Conservation (phyloP, 2,888 invertebrate species). For the Phortica magna region DNA sequence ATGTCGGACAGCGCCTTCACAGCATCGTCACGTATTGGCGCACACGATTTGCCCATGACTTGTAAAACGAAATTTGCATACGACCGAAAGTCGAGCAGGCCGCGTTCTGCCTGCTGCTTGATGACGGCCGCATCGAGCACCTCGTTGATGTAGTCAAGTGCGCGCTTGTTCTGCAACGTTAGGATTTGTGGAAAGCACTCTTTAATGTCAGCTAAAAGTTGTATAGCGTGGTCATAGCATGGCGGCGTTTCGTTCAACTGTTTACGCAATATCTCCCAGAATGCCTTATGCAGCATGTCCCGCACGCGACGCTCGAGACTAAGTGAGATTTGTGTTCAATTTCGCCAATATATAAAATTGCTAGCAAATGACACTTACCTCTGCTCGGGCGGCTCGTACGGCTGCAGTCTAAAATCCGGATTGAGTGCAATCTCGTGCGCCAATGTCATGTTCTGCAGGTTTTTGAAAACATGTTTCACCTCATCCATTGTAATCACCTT, state of each 20-base stretch:
- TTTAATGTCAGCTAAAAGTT: slow-evolving; percentile 93
- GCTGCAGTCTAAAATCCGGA: slow-evolving; percentile 91
- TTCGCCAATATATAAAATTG: too few species aligned
- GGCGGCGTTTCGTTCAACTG: slow-evolving; percentile 92
- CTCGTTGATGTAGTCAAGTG: slow-evolving; percentile 83
- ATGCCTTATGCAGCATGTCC: slow-evolving; percentile 94
- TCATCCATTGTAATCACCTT: slow-evolving; percentile 77
- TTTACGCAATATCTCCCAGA: slow-evolving; percentile 91
- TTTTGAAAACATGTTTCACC: slow-evolving; percentile 75
- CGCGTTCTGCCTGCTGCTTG: slow-evolving; percentile 91
- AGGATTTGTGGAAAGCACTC: slow-evolving; percentile 91
- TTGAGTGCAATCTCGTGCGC: slow-evolving; percentile 98
- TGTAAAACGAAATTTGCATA: slow-evolving; percentile 93
- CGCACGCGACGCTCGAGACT: slow-evolving; percentile 90
- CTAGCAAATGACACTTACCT: slow-evolving; percentile 79
- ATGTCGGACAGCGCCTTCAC: slow-evolving; percentile 87
- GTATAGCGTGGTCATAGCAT: slow-evolving; percentile 89
- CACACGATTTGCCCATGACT: slow-evolving; percentile 93
- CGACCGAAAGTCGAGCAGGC: slow-evolving; percentile 86
- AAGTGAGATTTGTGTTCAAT: background rate
- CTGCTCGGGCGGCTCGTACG: slow-evolving; percentile 87
- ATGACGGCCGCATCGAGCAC: slow-evolving; percentile 92
- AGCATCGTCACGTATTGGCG: slow-evolving; percentile 93
- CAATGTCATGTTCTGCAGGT: slow-evolving; percentile 90
- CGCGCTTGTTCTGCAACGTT: slow-evolving; percentile 80